phyloP scores from a whole-genome alignment of 2,797 vertebrate species.

The Sparus aurata region DNA sequence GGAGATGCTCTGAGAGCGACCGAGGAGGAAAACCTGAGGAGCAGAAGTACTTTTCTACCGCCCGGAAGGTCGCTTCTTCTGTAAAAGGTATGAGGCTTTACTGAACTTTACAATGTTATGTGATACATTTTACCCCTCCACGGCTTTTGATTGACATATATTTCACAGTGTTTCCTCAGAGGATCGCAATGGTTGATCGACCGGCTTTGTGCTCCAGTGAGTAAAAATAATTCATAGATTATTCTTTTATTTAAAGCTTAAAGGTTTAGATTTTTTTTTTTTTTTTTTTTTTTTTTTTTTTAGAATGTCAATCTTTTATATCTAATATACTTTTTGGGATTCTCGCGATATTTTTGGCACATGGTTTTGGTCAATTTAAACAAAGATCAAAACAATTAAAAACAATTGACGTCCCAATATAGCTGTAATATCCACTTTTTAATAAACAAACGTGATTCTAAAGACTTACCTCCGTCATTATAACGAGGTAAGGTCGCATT shows the following conservation, averaged over 20 bases:
- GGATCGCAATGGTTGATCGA: slow-evolving; percentile 83
- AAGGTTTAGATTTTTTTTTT: neutral
- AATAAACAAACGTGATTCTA: neutral
- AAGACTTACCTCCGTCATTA: neutral
- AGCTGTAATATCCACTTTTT: neutral
- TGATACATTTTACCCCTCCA: neutral
- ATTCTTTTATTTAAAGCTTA: too few species aligned
- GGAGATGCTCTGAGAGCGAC: slow-evolving; percentile 65
- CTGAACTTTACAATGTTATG: neutral
- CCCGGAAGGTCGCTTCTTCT: slow-evolving; percentile 36
- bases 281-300: too few species aligned
- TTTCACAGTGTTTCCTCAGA: slow-evolving; percentile 35
- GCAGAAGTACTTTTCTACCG: slow-evolving; percentile 15
- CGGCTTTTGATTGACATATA: neutral
- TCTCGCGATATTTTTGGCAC: neutral
- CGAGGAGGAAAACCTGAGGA: neutral
- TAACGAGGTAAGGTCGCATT: neutral
- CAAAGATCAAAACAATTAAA: neutral
- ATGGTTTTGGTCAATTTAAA: neutral
- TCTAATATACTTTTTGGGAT: neutral
- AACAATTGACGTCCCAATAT: neutral
- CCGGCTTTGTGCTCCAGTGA: slow-evolving; percentile 84
- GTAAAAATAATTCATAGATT: slow-evolving; percentile 28
- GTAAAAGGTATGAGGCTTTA: slow-evolving; percentile 36
- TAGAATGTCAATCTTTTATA: accelerated